Conservation (phyloP, 2,797 vertebrate genomes). For the Cirrhinus molitorella region DNA sequence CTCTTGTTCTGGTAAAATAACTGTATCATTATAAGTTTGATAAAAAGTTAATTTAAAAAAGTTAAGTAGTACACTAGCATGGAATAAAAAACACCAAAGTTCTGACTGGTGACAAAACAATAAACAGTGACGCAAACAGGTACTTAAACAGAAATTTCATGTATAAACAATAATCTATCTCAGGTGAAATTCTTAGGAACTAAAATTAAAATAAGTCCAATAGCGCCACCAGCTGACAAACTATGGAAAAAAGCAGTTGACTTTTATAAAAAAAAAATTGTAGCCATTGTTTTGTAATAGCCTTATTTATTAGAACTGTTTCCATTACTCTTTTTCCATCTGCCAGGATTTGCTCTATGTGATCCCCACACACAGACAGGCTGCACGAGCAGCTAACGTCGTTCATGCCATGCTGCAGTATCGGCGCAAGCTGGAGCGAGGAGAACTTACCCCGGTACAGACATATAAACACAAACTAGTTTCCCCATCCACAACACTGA, state of each 20-base stretch:
- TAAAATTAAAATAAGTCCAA: not conserved
- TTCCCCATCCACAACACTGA: not conserved
- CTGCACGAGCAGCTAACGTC: conserved; percentile 87
- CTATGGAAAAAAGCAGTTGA: not conserved
- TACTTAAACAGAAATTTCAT: not conserved
- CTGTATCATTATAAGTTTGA: not conserved
- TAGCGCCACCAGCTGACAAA: not conserved
- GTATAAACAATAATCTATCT: not conserved
- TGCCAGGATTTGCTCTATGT: conserved; percentile 88
- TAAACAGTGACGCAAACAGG: not conserved
- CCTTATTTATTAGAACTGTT: not conserved
- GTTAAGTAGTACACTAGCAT: not conserved
- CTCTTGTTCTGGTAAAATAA: too few relatives aligned
- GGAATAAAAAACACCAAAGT: not conserved
- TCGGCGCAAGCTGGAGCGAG: conserved; percentile 90
- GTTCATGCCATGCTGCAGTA: conserved; percentile 91
- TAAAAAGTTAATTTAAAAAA: not conserved
- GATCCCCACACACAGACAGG: conserved; percentile 84
- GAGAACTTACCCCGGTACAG: conserved; percentile 87
- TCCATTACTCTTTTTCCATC: conserved; percentile 19
- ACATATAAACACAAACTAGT: not conserved
- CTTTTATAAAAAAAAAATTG: not conserved
- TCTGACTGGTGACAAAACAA: not conserved
- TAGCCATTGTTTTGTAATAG: not conserved
- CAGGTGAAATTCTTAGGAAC: not conserved